Evolutionary conservation across 1,140 invertebrate species (phyloP), one percentile per base, ranked within the genome.

Genomic region (Bactericera cockerelli): DNA sequence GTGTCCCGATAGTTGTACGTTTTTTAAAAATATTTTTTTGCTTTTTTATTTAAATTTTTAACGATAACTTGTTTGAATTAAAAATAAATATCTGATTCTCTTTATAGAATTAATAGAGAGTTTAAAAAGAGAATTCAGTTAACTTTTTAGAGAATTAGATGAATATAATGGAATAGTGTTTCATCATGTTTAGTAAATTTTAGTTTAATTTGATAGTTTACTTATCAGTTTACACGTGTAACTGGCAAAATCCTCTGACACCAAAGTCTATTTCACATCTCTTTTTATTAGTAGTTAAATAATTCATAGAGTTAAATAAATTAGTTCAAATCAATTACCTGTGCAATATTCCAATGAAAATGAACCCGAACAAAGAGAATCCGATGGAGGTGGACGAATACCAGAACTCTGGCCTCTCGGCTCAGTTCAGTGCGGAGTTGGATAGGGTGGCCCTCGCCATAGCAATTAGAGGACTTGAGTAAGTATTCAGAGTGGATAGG

Each of bases 401-500:
- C 19, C 42, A 49, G 19, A 49, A 16, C 19, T 49, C 42, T 16
- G 42, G 42, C 22, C n/a, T 49, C 8, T 49, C 42, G 22, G 42
- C 42, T 19, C 42, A 49, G 22, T 49, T 49, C 42, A 49, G 22
- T n/a, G 42, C 42, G 6, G 42, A 49, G 22, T 22, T 49, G 42
- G 42, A 49, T 49, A 49, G 42, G 42, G 42, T 49, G 19, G 42
- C 42, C 22, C n/a, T 49, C 4, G 42, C 42, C 22, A 49, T 49
- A 6, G 42, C 42, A 16, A 49, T 49, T 49, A 16, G 42, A 19
- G 42, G 42, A 49, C 19, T 49, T 10, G 42, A 49, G 42, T 49
- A 49, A 49, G 42, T 49, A 22, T 36, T n/a, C n/a, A n/a, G n/a
- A n/a, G n/a, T 49, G 42, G 42, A 49, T 49, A 49, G 42, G 42